Percentiles rank a stretch among this genome's conserved stretches.
These are phyloP conservation scores for Alosa alosa DNA, from an alignment of 2,113 vertebrate species.

Conservation along the genomic window DNA sequence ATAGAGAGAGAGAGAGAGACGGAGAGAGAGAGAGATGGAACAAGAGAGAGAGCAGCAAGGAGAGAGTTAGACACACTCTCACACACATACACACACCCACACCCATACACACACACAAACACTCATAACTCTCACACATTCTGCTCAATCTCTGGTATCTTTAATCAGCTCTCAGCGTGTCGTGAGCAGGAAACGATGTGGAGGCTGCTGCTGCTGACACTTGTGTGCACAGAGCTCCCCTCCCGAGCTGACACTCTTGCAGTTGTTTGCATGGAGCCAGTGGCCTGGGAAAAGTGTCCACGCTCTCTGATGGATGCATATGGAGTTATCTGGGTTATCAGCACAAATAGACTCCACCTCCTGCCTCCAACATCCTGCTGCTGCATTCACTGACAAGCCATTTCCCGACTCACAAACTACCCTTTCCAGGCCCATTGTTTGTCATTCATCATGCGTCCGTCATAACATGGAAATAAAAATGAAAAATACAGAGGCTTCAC, in stretches of 20 bases:
- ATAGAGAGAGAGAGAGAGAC: background rate
- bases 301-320: conserved; percentile 1
- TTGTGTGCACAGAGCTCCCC: background rate
- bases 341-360: background rate
- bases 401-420: background rate
- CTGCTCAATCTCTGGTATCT: background rate
- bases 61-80: background rate
- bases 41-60: no score
- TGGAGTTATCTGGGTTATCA: conserved; percentile 14
- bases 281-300: background rate
- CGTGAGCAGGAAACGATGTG: background rate
- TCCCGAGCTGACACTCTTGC: background rate
- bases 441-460: background rate
- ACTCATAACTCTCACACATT: background rate
- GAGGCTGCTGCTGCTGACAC: background rate
- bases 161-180: background rate
- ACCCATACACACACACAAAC: background rate
- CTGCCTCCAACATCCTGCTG: background rate
- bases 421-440: background rate
- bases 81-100: background rate
- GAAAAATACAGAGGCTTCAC: background rate
- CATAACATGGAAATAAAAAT: conserved; percentile 1
- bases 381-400: background rate
- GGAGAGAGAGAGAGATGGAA: no score
- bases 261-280: background rate